phyloP scores from a whole-genome alignment of 2,888 invertebrate species.

The Gryllus longicercus region DNA sequence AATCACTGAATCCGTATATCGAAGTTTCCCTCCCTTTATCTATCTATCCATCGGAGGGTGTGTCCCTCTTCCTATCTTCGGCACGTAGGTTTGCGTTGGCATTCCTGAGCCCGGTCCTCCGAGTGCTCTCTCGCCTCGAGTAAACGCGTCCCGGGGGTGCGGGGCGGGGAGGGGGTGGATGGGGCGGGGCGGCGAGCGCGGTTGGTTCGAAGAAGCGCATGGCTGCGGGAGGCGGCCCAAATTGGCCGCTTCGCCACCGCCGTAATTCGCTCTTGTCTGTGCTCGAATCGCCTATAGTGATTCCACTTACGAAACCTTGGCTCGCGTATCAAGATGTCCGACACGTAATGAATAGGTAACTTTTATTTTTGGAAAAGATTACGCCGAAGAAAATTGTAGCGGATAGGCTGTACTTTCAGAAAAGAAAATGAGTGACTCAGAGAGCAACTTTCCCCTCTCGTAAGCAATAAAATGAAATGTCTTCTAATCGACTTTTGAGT shows the following conservation, averaged over 20 bases:
- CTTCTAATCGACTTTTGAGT: not conserved
- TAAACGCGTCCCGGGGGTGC: not conserved
- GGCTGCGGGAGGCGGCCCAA: not conserved
- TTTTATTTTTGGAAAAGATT: not conserved
- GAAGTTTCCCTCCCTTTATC: no score
- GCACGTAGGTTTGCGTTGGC: no score
- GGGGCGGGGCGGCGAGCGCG: not conserved
- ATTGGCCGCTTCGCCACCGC: not conserved
- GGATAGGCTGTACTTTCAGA: not conserved
- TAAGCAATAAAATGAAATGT: constrained; percentile 9
- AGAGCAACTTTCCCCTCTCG: not conserved
- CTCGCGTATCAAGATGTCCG: not conserved
- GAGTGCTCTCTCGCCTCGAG: no score
- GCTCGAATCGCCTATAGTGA: not conserved
- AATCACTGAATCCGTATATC: no score
- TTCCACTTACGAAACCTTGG: not conserved
- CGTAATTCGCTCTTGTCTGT: constrained; percentile 11
- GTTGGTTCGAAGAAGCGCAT: not conserved
- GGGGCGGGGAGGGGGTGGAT: not conserved
- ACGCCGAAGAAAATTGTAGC: not conserved
- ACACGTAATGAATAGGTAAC: not conserved
- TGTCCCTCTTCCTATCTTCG: no score
- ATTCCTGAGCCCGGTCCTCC: no score
- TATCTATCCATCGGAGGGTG: no score
- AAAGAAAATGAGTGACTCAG: not conserved